A percentile compares a stretch with the other conserved stretches of the same genome.
Conservation (phyloP, 2,797 vertebrate species). For the Hafferia zeledoni region DNA sequence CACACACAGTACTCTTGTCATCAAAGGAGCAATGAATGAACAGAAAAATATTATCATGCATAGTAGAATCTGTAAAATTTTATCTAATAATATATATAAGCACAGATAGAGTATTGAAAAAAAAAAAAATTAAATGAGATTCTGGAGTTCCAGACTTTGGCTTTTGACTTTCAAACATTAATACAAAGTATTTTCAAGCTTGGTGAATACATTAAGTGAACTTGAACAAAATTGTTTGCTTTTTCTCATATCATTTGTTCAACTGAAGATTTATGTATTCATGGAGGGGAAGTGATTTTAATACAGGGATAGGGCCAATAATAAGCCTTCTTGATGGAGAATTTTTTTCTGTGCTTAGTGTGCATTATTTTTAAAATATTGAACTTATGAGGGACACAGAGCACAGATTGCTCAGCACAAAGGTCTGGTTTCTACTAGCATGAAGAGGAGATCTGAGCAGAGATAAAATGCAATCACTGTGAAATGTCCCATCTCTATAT, state of each 20-base stretch:
- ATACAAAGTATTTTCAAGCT: neutral
- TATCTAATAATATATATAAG: neutral
- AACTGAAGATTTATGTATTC: neutral
- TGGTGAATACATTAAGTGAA: neutral
- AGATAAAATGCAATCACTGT: slow-evolving; percentile 16
- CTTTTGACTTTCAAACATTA: neutral
- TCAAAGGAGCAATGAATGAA: neutral
- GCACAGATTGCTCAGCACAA: neutral
- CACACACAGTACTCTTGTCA: neutral
- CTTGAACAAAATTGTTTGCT: neutral
- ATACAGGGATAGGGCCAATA: neutral
- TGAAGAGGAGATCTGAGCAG: neutral
- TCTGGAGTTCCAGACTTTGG: neutral
- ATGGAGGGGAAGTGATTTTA: neutral
- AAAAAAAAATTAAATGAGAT: neutral
- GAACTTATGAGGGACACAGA: neutral
- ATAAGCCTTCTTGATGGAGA: neutral
- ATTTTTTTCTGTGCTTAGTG: neutral
- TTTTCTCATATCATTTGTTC: neutral
- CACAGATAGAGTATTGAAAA: accelerated
- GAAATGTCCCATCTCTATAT: slow-evolving; percentile 3
- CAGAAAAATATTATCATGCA: neutral
- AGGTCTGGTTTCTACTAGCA: neutral
- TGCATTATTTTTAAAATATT: neutral
- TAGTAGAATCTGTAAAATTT: neutral